phyloP scores from a whole-genome alignment of 2,888 invertebrate species.

The Drosophila atripex region DNA sequence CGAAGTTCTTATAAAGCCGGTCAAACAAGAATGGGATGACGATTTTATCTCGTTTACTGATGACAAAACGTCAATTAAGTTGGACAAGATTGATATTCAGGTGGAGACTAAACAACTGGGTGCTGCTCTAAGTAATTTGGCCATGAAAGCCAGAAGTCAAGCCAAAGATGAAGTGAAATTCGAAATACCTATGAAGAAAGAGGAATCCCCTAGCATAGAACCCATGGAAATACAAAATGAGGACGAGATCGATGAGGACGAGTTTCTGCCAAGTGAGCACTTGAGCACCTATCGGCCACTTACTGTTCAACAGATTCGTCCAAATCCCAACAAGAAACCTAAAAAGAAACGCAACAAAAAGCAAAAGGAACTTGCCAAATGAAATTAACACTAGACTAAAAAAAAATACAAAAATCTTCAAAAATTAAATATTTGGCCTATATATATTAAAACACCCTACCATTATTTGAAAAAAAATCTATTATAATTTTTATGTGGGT shows the following conservation, averaged over 20 bases:
- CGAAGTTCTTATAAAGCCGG: neutral
- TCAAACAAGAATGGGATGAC: slow-evolving; percentile 45
- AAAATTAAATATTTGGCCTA: neutral
- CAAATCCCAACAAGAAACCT: slow-evolving; percentile 73
- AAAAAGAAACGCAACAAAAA: slow-evolving; percentile 70
- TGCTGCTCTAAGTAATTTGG: slow-evolving; percentile 59
- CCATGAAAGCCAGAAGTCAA: slow-evolving; percentile 22
- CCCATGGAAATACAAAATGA: slow-evolving; percentile 31
- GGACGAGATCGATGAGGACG: slow-evolving; percentile 52
- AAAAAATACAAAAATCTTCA: slow-evolving; percentile 29
- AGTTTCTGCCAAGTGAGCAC: slow-evolving; percentile 56
- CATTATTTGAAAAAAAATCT: neutral
- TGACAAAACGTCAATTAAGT: neutral
- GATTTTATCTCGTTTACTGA: slow-evolving; percentile 73
- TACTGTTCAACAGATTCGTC: slow-evolving; percentile 65
- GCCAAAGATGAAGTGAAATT: neutral
- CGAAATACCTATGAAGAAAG: neutral
- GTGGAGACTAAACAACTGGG: slow-evolving; percentile 42
- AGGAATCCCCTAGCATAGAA: neutral
- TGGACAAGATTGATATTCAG: slow-evolving; percentile 38
- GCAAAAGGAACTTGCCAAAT: slow-evolving; percentile 25
- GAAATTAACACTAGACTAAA: neutral
- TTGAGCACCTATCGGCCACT: slow-evolving; percentile 60
- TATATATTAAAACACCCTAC: neutral
- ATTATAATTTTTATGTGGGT: neutral